Conservation (phyloP, 2,797 vertebrate genomes). For the Botia almorhae region DNA sequence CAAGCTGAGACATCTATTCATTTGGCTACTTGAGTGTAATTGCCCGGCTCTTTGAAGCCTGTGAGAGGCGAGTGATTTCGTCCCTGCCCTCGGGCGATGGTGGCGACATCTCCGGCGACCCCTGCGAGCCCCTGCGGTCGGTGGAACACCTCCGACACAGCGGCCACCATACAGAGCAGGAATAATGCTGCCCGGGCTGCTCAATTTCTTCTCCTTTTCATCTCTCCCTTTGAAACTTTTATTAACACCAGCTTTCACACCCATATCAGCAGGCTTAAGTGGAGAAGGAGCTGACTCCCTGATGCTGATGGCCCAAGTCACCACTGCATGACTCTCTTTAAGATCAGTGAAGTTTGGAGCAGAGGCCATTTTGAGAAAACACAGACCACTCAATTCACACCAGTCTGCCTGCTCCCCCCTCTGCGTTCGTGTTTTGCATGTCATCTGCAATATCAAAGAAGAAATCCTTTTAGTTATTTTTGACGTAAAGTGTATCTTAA, state of each 20-base stretch:
- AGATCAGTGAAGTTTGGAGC: constrained; percentile 53
- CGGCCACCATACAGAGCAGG: constrained; percentile 68
- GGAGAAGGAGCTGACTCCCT: constrained; percentile 57
- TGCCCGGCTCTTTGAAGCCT: constrained; percentile 75
- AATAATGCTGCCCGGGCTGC: constrained; percentile 71
- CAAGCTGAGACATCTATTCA: constrained; percentile 71
- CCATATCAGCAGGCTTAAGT: constrained; percentile 63
- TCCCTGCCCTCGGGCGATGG: constrained; percentile 69
- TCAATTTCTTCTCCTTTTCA: constrained; percentile 73
- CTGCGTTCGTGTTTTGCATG: constrained; percentile 54
- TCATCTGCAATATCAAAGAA: constrained; percentile 51
- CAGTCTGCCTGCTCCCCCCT: constrained; percentile 41
- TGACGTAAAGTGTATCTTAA: constrained; percentile 53
- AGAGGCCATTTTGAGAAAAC: constrained; percentile 59
- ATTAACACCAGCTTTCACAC: constrained; percentile 76
- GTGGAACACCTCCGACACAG: constrained; percentile 61
- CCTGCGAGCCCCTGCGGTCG: constrained; percentile 61
- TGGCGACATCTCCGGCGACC: constrained; percentile 68
- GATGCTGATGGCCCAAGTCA: constrained; percentile 55
- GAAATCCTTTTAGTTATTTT: constrained; percentile 42
- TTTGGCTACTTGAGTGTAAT: constrained; percentile 74
- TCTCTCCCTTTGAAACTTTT: constrained; percentile 75
- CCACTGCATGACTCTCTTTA: constrained; percentile 54
- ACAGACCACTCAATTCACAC: constrained; percentile 59
- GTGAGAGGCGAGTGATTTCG: constrained; percentile 74